Conservation (phyloP, 2,888 invertebrate genomes). For the Exocentrus adspersus region DNA sequence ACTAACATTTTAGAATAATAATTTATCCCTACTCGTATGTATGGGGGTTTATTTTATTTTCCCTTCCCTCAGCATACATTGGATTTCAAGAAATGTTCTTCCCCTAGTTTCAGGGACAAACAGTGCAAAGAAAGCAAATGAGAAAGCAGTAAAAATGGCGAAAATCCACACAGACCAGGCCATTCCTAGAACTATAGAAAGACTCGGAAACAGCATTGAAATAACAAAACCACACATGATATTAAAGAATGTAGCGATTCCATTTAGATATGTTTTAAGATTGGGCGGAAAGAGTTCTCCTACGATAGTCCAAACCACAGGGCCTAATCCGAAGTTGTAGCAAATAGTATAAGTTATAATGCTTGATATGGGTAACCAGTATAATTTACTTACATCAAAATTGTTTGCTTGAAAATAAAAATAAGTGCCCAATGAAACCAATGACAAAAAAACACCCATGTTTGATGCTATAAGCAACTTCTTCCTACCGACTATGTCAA, state of each 20-base stretch:
- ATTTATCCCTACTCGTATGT: too few relatives aligned
- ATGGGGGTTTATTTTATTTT: not conserved
- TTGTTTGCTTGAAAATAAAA: slow-evolving; percentile 40
- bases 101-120: slow-evolving; percentile 47
- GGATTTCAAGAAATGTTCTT: slow-evolving; percentile 41
- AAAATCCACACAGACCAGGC: slow-evolving; percentile 42
- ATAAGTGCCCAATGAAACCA: slow-evolving; percentile 43
- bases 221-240: slow-evolving; percentile 32
- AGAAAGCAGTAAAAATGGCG: slow-evolving; percentile 19
- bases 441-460: slow-evolving; percentile 70
- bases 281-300: slow-evolving; percentile 83
- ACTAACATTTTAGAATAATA: too few relatives aligned
- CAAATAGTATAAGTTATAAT: slow-evolving; percentile 77
- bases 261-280: slow-evolving; percentile 73
- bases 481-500: slow-evolving; percentile 80
- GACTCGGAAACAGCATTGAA: slow-evolving; percentile 41
- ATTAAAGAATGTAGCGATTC: slow-evolving; percentile 30
- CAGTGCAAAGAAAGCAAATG: slow-evolving; percentile 28
- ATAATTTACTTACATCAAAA: slow-evolving; percentile 56
- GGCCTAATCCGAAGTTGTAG: slow-evolving; percentile 77
- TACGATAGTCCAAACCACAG: slow-evolving; percentile 83
- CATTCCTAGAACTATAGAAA: slow-evolving; percentile 36
- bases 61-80: slow-evolving; percentile 27
- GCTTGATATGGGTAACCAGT: slow-evolving; percentile 77
- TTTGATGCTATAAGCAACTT: slow-evolving; percentile 76